Evolutionary conservation across 2,888 invertebrate species (phyloP), one percentile per base, ranked within the genome.

Genomic region (Mesorhabditis spiculigera): DNA sequence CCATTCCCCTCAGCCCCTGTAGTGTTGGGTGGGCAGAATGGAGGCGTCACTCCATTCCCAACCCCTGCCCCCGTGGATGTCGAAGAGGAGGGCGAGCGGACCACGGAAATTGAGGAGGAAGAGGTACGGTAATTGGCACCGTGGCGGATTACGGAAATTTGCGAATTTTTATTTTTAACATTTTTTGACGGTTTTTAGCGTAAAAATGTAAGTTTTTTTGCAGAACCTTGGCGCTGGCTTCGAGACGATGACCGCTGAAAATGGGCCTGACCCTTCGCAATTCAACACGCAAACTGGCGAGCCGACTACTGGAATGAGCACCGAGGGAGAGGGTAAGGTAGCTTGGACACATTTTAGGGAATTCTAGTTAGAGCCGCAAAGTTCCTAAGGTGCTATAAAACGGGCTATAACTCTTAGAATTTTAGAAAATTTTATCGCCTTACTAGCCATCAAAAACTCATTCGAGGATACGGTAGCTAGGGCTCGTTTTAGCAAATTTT

Each of bases 1-100:
- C 58, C 58, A n/a, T 50, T 50, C 58, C 58, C n/a, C 8, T 50
- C 58, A 50, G 58, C 58, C n/a, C 58, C 58, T n/a, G 58, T 50
- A 13, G 58, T 50, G n/a, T 10, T 50, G 58, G n/a, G n/a, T 50
- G 58, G n/a, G 58, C 10, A 50, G 58, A n/a, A n/a, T n/a, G n/a
- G n/a, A 13, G 58, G n/a, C 2, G 8, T n/a, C n/a, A 50, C 58
- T 10, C 58, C 10, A 50, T 50, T 50, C 58, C 58, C 58, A 10
- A 50, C 58, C 58, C 58, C 58, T 10, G n/a, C 58, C n/a, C 58
- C 58, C 8, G 8, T n/a, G 58, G n/a, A 50, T 10, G 58, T 50
- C 58, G 8, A 10, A 10, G 58, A 50, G 58, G 58, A n/a, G 10
- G 58, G 58, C 8, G 58, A 50, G 58, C 10, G n/a, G n/a, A n/a